Evolutionary conservation across 2,113 vertebrate genomes (phyloP), one percentile per base, ranked within the genome.

Genomic region (Trachemys scripta): DNA sequence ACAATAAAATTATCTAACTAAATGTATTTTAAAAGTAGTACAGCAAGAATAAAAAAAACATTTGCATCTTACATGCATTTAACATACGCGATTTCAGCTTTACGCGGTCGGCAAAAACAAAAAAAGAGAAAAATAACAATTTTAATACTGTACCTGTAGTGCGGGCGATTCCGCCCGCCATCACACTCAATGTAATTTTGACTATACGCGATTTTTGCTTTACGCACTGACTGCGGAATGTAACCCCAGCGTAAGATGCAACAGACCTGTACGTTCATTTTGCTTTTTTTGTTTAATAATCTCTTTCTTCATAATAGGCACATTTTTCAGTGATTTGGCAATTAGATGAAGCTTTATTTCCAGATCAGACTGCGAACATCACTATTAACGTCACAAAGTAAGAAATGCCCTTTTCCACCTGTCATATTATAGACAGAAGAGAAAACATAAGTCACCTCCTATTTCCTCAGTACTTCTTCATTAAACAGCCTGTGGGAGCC

Each of bases 321-420:
- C 94, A 62, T 6, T 81, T 98, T 88, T 96, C 93, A 65, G 89
- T 98, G 14, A 94, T 94, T 56, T 98, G 98, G 97, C 97, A 98
- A 90, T 72, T 97, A 54, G 96, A 93, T 50, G 89, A 98, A 93
- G 92, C 47, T 7, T 6, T 19, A 20, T 97, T 98, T 88, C 85
- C 93, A 93, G 85, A 82, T 5, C 93, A 80, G 31, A 81, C 92
- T 49, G 96, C 91, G 20, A n/a, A 92, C 35, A 92, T 97, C 95
- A 82, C 88, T 27, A 6, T 97, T 84, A 92, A 12, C 10, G 7
- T 97, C 87, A 93, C 80, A 81, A 97, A 98, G 97, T 98, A 92
- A 98, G 97, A 95, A 45, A 8, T 81, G 51, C 78, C 82, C 0
- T 35, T 31, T 65, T 82, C 75, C 69, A 65, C 45, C 75, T 29